Percentiles rank a stretch among this genome's conserved stretches.
phyloP scores from a whole-genome alignment of 2,888 invertebrate species.

The Lasioglossum pauxillum region DNA sequence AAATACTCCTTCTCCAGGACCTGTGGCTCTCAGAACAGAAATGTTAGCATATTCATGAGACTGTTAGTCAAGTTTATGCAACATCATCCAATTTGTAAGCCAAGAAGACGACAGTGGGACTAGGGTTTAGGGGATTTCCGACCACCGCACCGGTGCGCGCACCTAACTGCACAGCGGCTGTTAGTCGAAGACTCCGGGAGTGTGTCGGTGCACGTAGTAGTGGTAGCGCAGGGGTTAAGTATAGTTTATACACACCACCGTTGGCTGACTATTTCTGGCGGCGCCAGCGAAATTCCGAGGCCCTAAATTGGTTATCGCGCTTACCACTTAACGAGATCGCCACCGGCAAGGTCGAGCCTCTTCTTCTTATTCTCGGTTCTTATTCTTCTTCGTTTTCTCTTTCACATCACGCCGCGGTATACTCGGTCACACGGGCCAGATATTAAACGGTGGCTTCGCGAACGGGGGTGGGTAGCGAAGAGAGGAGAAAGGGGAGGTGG shows the following conservation, averaged over 20 bases:
- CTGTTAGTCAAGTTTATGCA: not conserved
- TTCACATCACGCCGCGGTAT: constrained; percentile 36
- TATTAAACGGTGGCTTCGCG: constrained; percentile 27
- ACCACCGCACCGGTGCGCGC: constrained; percentile 2
- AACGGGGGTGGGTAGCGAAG: not conserved
- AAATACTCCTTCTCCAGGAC: not conserved
- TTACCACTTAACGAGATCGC: constrained; percentile 76
- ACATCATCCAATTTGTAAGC: not conserved
- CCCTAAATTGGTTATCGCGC: constrained; percentile 82
- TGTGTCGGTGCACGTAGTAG: constrained; percentile 45
- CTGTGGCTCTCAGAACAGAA: not conserved
- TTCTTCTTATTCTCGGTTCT: constrained; percentile 54
- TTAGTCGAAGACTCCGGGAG: not conserved
- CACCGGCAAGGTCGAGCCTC: constrained; percentile 76
- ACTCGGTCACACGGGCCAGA: constrained; percentile 42
- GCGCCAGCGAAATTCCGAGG: constrained; percentile 81
- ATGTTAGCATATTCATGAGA: not conserved
- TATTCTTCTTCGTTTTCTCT: constrained; percentile 46
- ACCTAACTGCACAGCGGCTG: constrained; percentile 27
- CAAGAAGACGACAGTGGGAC: not conserved
- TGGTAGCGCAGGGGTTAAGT: constrained; percentile 67
- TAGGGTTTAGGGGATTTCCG: not conserved
- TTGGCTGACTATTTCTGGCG: constrained; percentile 79
- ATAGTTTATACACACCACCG: constrained; percentile 72
- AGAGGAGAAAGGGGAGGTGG: constrained; percentile 16